phyloP scores from a whole-genome alignment of 2,797 vertebrate species.

The Neoniphon sammara region DNA sequence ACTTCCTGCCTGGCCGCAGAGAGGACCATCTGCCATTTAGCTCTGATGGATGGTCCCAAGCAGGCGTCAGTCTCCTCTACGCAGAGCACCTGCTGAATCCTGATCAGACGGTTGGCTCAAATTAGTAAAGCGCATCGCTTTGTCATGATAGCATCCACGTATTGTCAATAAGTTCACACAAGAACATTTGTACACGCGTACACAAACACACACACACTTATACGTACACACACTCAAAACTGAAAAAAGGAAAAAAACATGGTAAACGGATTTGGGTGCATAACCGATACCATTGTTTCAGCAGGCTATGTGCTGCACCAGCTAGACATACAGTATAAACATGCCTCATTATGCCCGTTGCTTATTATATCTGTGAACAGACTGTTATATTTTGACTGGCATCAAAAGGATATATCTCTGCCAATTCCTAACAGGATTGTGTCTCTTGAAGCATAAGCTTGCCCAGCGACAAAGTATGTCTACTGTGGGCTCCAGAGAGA shows the following conservation, averaged over 20 bases:
- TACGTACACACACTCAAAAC: conserved; percentile 2
- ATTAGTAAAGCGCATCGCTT: conserved; percentile 64
- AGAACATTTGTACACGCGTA: conserved; percentile 6
- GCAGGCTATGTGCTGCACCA: conserved; percentile 20
- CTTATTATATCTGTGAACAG: conserved; percentile 72
- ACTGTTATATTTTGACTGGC: conserved; percentile 76
- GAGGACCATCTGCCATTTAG: conserved; percentile 85
- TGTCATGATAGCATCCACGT: conserved; percentile 48
- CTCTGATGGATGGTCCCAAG: conserved; percentile 80
- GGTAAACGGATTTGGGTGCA: conserved; percentile 51
- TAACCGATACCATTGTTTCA: conserved; percentile 54
- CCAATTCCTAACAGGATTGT: conserved; percentile 82
- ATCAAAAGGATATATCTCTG: conserved; percentile 65
- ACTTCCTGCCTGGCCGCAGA: conserved; percentile 79
- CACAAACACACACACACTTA: background rate
- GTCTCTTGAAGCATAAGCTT: conserved; percentile 78
- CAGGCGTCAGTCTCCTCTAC: conserved; percentile 71
- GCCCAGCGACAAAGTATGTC: conserved; percentile 71
- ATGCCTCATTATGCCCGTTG: conserved; percentile 57
- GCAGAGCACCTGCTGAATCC: conserved; percentile 77
- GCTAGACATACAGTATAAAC: conserved; percentile 55
- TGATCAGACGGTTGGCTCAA: conserved; percentile 74
- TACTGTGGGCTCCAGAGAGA: conserved; percentile 52
- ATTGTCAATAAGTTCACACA: conserved; percentile 54
- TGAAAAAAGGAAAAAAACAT: conserved; percentile 30